phyloP scores from a whole-genome alignment of 2,888 invertebrate genomes.

The Rhyacophila evoluta region DNA sequence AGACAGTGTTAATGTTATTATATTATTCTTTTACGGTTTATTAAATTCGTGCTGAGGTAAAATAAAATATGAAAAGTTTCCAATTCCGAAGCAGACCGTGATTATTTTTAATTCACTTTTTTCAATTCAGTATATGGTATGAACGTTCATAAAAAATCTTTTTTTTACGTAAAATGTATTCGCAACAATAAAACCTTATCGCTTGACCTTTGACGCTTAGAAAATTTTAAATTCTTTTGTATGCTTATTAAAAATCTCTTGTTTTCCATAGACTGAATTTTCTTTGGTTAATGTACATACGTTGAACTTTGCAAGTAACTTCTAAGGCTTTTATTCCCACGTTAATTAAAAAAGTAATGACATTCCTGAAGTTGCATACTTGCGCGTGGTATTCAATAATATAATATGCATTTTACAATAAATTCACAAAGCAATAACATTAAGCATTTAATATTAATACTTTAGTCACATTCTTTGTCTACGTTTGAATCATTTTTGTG shows the following conservation, averaged over 20 bases:
- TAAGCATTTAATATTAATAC: no score
- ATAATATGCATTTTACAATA: no score
- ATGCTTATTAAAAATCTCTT: background rate
- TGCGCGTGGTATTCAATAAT: no score
- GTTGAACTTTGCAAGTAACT: background rate
- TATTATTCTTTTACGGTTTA: background rate
- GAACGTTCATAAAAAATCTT: background rate
- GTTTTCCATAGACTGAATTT: background rate
- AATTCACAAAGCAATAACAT: no score
- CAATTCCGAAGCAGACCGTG: constrained; percentile 9
- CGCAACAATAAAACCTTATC: constrained; percentile 2
- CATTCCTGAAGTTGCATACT: background rate
- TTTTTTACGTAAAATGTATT: background rate
- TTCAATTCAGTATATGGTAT: background rate
- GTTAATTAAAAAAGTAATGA: background rate
- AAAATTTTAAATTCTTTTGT: background rate
- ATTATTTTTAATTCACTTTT: background rate
- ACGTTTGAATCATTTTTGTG: no score
- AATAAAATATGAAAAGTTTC: constrained; percentile 8
- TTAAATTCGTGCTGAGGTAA: constrained; percentile 24
- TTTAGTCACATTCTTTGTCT: no score
- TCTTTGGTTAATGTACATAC: background rate
- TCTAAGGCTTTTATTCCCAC: background rate
- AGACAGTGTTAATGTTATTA: background rate
- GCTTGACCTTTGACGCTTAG: background rate